Base-by-base conservation (phyloP, 2,113 vertebrate species). In the Leucosticte australis region DNA sequence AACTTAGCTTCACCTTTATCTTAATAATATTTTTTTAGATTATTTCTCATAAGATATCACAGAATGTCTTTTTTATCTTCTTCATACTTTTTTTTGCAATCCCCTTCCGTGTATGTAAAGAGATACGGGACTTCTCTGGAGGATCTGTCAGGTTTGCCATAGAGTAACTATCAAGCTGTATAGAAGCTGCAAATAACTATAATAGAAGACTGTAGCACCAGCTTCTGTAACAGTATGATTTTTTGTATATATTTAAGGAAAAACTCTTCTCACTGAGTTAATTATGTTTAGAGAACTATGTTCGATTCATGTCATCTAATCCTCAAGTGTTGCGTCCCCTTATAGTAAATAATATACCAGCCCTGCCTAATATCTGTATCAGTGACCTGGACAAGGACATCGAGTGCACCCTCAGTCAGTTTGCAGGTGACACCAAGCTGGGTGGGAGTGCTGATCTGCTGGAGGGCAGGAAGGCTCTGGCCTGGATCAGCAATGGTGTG, bases 321-420 rank as follows among this genome's bases (percentile, higher is more conserved):
- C 91, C 89, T 55, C 77, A 60, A 63, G 65, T 84, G 20, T 55
- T 81, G 35, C 80, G 57, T 97, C 90, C 91, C 47, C 44, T 41
- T 64, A 42, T 4, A 42, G 30, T 17, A 63, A 42, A 28, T 28
- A 55, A 44, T 44, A 33, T 33, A 33, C 4, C 21, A 15, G 14
- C 50, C 44, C 8, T 68, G 11, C 39, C 62, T 62, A 52, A 28
- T 31, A 14, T 31, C 33, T 56, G 6, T 62, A 13, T 31, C 31
- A 65, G 3, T 60, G 6, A 24, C 37, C 31, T 59, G 28, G 16
- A 21, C 5, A 1, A 1, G 16, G 7, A 21, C 1, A 35, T 27
- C 0, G 0, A n/a, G 30, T 12, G 9, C 10, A 13, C 0, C 8
- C 8, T 47, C n/a, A 59, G 13, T 6, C 8, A 71, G 8, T 53